Conservation (phyloP, 2,797 vertebrate species). For the Pristis pectinata region DNA sequence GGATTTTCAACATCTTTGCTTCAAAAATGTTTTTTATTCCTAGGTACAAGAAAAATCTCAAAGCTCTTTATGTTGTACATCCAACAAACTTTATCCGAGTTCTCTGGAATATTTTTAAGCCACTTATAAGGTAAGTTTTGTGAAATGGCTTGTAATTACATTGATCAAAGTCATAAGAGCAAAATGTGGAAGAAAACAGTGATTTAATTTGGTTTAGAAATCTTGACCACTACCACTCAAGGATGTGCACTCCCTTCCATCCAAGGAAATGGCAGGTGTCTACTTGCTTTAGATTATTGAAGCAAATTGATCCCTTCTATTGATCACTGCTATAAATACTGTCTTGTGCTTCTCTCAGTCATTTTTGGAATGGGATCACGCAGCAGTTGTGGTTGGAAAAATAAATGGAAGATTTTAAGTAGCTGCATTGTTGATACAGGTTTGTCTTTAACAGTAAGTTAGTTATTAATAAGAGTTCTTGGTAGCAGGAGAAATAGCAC, state of each 20-base stretch:
- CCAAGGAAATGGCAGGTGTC: not conserved
- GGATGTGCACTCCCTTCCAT: too few relatives aligned
- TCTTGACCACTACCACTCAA: not conserved
- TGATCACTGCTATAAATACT: not conserved
- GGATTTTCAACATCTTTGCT: not conserved
- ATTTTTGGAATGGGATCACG: not conserved
- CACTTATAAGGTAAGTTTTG: constrained; percentile 69
- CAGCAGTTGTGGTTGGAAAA: not conserved
- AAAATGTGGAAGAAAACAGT: not conserved
- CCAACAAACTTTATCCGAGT: constrained; percentile 77
- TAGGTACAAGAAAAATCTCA: constrained; percentile 84
- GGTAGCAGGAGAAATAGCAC: not conserved
- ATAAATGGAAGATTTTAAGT: not conserved
- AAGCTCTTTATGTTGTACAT: constrained; percentile 74
- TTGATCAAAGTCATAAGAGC: not conserved
- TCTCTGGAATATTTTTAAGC: constrained; percentile 77
- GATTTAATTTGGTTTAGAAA: not conserved
- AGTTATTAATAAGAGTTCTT: not conserved
- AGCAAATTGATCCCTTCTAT: not conserved
- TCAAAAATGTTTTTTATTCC: constrained; percentile 37
- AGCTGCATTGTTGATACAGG: not conserved
- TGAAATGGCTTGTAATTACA: not conserved
- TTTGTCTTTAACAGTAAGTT: not conserved
- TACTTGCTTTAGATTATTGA: not conserved
- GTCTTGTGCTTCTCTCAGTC: not conserved